phyloP scores from a whole-genome alignment of 2,797 vertebrate species.

The Centroberyx gerrardi region DNA sequence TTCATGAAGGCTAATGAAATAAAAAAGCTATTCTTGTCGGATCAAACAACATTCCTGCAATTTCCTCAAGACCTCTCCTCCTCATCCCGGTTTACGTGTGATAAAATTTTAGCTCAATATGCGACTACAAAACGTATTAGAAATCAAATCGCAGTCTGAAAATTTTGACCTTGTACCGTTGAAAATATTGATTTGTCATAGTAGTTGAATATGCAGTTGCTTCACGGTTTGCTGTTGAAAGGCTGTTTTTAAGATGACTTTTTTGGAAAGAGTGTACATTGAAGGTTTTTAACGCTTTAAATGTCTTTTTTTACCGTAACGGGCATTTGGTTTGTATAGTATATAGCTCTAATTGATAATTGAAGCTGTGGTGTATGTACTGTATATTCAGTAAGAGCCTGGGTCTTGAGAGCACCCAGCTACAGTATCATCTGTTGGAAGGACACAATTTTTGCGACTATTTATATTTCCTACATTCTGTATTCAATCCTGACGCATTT shows the following conservation, averaged over 20 bases:
- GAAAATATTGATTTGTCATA: conserved; percentile 29
- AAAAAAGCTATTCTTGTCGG: background rate
- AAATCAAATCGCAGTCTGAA: conserved; percentile 13
- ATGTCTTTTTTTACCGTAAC: conserved; percentile 44
- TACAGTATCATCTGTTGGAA: conserved; percentile 70
- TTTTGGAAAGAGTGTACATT: conserved; percentile 60
- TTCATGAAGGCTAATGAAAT: conserved; percentile 24
- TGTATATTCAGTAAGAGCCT: conserved; percentile 52
- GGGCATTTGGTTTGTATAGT: conserved; percentile 67
- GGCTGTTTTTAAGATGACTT: conserved; percentile 52
- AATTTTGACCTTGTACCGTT: conserved; percentile 20
- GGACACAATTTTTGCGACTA: conserved; percentile 81
- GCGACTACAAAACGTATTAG: conserved; percentile 6
- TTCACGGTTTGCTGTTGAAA: conserved; percentile 53
- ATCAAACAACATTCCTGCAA: conserved; percentile 37
- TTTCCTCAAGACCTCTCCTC: background rate
- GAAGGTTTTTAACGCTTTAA: conserved; percentile 75
- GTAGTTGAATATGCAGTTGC: conserved; percentile 57
- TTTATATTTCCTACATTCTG: conserved; percentile 87
- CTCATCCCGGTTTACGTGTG: conserved; percentile 2
- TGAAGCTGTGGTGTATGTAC: conserved; percentile 63
- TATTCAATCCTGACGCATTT: conserved; percentile 79
- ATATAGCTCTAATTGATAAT: conserved; percentile 44
- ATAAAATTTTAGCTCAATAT: conserved; percentile 4
- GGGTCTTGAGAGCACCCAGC: conserved; percentile 25